Evolutionary conservation across 2,797 vertebrate genomes (phyloP).

Genomic region (Carapus acus): DNA sequence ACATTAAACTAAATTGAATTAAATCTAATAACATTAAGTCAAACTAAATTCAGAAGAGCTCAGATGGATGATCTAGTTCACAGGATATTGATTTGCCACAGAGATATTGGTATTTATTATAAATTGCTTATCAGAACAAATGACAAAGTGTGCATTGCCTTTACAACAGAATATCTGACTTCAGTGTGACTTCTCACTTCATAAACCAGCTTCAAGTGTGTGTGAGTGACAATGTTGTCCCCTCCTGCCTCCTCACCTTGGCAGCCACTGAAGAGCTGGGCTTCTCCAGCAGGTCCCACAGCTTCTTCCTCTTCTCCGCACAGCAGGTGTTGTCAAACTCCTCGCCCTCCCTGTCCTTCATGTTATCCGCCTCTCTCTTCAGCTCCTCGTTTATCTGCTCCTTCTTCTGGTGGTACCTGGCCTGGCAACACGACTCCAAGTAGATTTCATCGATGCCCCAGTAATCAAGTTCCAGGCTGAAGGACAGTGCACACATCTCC

Average conservation of each 20-base stretch:
- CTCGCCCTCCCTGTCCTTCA: constrained; percentile 92
- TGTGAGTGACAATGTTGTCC: constrained; percentile 8
- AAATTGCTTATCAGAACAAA: too few species aligned
- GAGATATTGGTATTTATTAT: too few species aligned
- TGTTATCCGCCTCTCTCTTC: constrained; percentile 91
- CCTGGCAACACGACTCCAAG: constrained; percentile 98
- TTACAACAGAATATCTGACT: too few species aligned
- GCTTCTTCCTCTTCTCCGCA: constrained; percentile 93
- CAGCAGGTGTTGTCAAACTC: constrained; percentile 98
- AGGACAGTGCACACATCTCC: constrained; percentile 99
- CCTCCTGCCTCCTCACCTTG: constrained; percentile 79
- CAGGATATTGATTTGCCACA: too few species aligned
- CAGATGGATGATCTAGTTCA: too few species aligned
- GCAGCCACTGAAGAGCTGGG: constrained; percentile 97
- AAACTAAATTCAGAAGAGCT: too few species aligned
- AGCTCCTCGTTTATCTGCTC: constrained; percentile 99
- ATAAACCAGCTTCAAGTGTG: neutral
- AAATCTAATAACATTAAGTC: too few species aligned
- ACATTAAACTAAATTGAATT: too few species aligned
- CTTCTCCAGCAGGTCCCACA: constrained; percentile 98
- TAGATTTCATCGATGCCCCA: constrained; percentile 99
- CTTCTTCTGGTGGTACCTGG: constrained; percentile 98
- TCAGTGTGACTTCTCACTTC: too few species aligned
- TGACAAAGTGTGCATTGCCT: too few species aligned
- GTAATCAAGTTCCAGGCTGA: constrained; percentile 98